phyloP scores from a whole-genome alignment of 1,140 invertebrate species.

The Drosophila ananassae region DNA sequence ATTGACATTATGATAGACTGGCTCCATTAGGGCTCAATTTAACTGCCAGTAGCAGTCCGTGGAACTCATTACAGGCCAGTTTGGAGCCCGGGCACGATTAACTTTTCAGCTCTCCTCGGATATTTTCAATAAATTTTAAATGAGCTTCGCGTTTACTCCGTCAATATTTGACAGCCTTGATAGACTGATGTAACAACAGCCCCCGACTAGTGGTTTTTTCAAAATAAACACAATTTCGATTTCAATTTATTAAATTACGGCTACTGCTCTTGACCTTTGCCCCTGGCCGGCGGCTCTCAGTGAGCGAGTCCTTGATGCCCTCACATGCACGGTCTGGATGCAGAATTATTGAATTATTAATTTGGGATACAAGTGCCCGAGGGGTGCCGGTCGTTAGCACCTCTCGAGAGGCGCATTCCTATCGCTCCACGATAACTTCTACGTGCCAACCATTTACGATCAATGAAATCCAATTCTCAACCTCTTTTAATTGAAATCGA shows the following conservation, averaged over 20 bases:
- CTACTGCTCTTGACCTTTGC: slow-evolving; percentile 35
- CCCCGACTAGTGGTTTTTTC: slow-evolving; percentile 31
- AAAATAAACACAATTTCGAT: slow-evolving; percentile 66
- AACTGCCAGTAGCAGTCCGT: slow-evolving; percentile 26
- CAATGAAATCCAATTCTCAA: slow-evolving; percentile 28
- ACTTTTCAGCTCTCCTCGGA: slow-evolving; percentile 4
- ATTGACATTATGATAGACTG: slow-evolving; percentile 46
- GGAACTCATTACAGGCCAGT: slow-evolving; percentile 10
- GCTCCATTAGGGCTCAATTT: slow-evolving; percentile 49
- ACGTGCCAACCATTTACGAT: slow-evolving; percentile 11
- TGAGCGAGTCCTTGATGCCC: neutral
- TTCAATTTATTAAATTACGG: slow-evolving; percentile 63
- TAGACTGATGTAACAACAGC: slow-evolving; percentile 15
- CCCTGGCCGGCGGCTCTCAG: neutral
- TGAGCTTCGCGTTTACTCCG: slow-evolving; percentile 50
- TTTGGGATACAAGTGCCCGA: neutral
- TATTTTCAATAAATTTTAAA: slow-evolving; percentile 76
- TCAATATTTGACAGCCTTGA: slow-evolving; percentile 66
- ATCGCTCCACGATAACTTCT: slow-evolving; percentile 9
- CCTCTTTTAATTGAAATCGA: slow-evolving; percentile 8
- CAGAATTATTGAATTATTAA: slow-evolving; percentile 5
- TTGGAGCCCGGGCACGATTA: neutral
- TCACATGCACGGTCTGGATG: slow-evolving; percentile 8
- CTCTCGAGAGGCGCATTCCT: neutral
- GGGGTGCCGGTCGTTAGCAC: neutral